Conservation (phyloP, 92 coral and sea anemone species). For the Siderastrea radians region DNA sequence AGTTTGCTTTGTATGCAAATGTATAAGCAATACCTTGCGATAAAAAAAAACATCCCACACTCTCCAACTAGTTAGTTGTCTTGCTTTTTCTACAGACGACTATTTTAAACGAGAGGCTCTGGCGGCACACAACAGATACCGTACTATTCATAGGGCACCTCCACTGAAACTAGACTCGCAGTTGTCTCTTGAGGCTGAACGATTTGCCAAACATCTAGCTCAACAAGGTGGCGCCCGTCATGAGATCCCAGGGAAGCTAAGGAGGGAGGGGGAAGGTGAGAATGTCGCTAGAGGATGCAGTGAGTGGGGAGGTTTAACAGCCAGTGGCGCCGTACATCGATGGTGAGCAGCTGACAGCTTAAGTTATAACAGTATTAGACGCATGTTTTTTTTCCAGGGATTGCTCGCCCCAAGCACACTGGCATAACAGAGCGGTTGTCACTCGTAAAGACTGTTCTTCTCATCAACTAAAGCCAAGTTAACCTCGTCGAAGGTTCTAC, state of each 20-base stretch:
- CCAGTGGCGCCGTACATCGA: slow-evolving; percentile 73
- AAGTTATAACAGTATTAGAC: no score
- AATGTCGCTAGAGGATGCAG: slow-evolving; percentile 92
- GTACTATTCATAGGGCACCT: slow-evolving; percentile 78
- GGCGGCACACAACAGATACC: slow-evolving; percentile 84
- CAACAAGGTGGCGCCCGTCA: slow-evolving; percentile 71
- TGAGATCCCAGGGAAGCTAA: slow-evolving; percentile 50
- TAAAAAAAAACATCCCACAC: no score
- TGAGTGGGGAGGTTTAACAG: slow-evolving; percentile 72
- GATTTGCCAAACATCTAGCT: slow-evolving; percentile 78
- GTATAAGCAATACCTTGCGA: no score
- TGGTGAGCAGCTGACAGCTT: slow-evolving; percentile 56
- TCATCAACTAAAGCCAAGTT: no score
- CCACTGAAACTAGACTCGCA: slow-evolving; percentile 64
- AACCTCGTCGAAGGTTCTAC: no score
- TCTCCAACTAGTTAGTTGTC: no score
- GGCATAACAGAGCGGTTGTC: no score
- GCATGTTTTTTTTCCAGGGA: no score
- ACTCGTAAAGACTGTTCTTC: no score
- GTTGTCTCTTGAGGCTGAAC: slow-evolving; percentile 77
- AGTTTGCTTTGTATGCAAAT: no score
- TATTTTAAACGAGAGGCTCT: slow-evolving; percentile 82
- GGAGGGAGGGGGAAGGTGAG: slow-evolving; percentile 84
- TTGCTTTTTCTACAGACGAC: slow-evolving; percentile 34
- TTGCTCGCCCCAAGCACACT: no score